Conservation (phyloP, 2,888 invertebrate species). For the Sympetrum striolatum region DNA sequence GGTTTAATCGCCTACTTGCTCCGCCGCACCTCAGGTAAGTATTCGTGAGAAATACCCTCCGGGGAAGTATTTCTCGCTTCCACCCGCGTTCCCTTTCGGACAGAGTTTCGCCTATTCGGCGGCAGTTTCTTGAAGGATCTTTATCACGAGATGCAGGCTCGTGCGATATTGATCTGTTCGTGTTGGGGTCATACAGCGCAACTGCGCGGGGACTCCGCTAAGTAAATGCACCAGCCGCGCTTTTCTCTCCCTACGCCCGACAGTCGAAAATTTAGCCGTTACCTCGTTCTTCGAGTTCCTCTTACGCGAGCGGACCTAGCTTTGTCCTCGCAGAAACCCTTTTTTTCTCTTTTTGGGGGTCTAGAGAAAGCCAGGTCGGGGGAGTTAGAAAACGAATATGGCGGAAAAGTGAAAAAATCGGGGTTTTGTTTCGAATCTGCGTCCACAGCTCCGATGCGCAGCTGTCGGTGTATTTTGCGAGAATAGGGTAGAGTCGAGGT, state of each 20-base stretch:
- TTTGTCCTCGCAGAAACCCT: too few relatives aligned
- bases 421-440: neutral
- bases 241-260: neutral
- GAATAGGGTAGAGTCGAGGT: too few relatives aligned
- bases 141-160: constrained; percentile 30
- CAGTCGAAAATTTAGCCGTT: neutral
- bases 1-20: neutral
- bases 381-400: neutral
- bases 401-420: neutral
- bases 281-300: neutral
- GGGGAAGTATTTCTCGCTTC: too few relatives aligned
- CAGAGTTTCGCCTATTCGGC: neutral
- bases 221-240: neutral
- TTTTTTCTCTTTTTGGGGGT: too few relatives aligned
- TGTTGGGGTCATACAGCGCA: constrained; percentile 32
- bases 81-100: too few relatives aligned
- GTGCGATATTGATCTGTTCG: constrained; percentile 34
- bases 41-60: neutral
- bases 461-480: neutral
- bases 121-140: neutral
- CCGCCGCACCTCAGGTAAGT: neutral
- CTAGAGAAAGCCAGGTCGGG: too few relatives aligned
- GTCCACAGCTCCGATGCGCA: neutral
- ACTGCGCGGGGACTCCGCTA: constrained; percentile 14
- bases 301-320: too few relatives aligned